Evolutionary conservation across 2,113 vertebrate genomes (phyloP).

Genomic region (Amazona vittata): DNA sequence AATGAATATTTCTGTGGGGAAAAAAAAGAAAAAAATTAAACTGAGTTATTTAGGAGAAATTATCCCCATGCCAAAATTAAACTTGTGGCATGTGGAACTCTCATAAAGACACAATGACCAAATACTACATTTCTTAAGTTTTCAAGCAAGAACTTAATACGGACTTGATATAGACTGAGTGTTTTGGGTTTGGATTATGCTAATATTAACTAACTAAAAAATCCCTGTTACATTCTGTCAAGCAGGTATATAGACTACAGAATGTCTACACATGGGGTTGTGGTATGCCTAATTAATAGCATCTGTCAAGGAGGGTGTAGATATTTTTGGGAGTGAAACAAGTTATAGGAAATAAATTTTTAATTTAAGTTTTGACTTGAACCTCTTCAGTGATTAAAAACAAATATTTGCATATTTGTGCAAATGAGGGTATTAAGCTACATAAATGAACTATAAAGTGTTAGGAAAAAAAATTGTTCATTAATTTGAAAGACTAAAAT

Average conservation of each 20-base stretch:
- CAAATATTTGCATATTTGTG: slow-evolving; percentile 45
- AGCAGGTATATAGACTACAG: background rate
- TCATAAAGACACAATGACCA: background rate
- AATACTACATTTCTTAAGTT: background rate
- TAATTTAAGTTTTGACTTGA: slow-evolving; percentile 62
- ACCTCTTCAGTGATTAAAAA: slow-evolving; percentile 59
- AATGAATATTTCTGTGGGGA: background rate
- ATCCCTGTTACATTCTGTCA: slow-evolving; percentile 35
- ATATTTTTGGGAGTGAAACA: background rate
- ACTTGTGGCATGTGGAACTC: background rate
- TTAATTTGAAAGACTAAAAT: slow-evolving; percentile 34
- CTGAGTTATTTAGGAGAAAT: background rate
- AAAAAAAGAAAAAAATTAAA: background rate
- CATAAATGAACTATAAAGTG: slow-evolving; percentile 58
- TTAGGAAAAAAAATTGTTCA: background rate
- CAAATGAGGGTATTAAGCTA: slow-evolving; percentile 55
- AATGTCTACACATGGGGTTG: background rate
- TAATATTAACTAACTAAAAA: slow-evolving; percentile 32
- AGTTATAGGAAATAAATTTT: slow-evolving; percentile 51
- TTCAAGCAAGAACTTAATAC: background rate
- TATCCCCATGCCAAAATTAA: background rate
- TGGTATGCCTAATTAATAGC: background rate
- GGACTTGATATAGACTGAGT: background rate
- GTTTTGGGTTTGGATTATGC: slow-evolving; percentile 4
- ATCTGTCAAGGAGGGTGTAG: background rate